phyloP scores from a whole-genome alignment of 2,888 invertebrate genomes.

The Lacanobia wlatinum region DNA sequence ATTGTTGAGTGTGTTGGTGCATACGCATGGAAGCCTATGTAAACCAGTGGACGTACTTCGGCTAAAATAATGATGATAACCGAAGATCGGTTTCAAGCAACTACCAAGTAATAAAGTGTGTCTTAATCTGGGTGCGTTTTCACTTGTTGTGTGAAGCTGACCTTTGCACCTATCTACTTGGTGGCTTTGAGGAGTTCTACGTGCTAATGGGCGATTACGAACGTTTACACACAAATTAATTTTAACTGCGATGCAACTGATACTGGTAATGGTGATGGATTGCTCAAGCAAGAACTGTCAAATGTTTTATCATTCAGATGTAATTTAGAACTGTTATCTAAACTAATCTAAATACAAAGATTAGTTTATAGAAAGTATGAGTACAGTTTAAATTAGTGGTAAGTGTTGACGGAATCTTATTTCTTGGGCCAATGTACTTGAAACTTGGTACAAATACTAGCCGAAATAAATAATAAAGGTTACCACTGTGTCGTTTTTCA shows the following conservation, averaged over 20 bases:
- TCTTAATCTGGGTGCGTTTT: not conserved
- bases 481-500: too few species aligned
- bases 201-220: slow-evolving; percentile 61
- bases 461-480: too few species aligned
- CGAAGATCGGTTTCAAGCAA: not conserved
- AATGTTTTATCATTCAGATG: slow-evolving; percentile 2
- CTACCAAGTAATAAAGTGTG: not conserved
- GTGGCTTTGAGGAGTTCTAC: slow-evolving; percentile 42
- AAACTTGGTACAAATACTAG: too few species aligned
- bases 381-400: too few species aligned
- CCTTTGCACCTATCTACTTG: slow-evolving; percentile 2
- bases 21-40: too few species aligned
- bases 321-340: not conserved
- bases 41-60: rapidly evolving
- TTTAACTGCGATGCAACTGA: slow-evolving; percentile 50
- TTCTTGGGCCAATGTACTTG: too few species aligned
- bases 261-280: slow-evolving; percentile 49
- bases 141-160: not conserved
- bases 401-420: too few species aligned
- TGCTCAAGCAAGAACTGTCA: not conserved
- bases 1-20: too few species aligned
- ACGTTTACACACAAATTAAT: slow-evolving; percentile 63
- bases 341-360: too few species aligned
- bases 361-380: too few species aligned
- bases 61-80: not conserved